Evolutionary conservation across 2,797 vertebrate species (phyloP).

Genomic region (Channallabes apus): DNA sequence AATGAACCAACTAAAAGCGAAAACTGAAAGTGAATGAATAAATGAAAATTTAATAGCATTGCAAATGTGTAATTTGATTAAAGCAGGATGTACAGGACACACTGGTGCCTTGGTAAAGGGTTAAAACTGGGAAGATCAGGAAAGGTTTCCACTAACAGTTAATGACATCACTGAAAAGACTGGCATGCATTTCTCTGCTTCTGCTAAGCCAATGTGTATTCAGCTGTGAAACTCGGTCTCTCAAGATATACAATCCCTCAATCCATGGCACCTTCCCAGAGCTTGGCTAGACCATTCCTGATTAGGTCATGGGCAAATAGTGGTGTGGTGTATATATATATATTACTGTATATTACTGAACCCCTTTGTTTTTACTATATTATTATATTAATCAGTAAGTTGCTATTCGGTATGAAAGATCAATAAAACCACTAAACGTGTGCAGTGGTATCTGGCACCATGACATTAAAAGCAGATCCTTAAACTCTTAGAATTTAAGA

Average conservation of each 20-base stretch:
- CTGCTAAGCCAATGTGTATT: not conserved
- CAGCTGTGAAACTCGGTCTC: conserved; percentile 7
- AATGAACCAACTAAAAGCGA: not conserved
- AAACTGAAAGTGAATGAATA: not conserved
- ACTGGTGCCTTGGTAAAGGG: not conserved
- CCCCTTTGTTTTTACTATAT: not conserved
- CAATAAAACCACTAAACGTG: too few relatives aligned
- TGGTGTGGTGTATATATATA: not conserved
- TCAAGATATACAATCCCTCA: conserved; percentile 8
- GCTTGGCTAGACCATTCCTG: conserved; percentile 18
- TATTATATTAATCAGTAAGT: not conserved
- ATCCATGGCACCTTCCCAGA: conserved; percentile 2
- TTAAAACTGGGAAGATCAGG: not conserved
- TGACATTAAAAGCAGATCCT: too few relatives aligned
- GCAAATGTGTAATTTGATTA: not conserved
- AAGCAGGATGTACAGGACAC: not conserved
- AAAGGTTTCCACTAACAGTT: not conserved
- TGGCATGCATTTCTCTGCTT: not conserved
- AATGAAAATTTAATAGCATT: not conserved
- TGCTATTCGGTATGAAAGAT: not conserved
- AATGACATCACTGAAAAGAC: not conserved
- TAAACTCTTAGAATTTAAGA: too few relatives aligned
- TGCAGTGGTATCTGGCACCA: not conserved
- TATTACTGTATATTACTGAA: not conserved
- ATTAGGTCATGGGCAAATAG: conserved; percentile 36